Percentiles rank a stretch among this genome's conserved stretches.
Conservation (phyloP, 2,113 vertebrate species). For the Amphilophus citrinellus region DNA sequence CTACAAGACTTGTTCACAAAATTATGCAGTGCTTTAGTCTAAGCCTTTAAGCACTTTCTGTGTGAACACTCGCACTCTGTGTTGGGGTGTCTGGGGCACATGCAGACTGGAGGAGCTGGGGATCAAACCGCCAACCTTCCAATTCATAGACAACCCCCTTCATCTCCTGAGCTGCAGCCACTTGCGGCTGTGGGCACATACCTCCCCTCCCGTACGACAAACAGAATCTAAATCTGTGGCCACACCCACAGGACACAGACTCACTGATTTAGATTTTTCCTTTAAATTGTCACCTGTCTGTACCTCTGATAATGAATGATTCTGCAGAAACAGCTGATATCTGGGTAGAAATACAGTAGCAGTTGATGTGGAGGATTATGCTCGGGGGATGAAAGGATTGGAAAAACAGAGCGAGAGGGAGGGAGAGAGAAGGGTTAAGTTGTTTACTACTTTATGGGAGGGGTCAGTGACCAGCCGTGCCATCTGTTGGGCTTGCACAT, state of each 20-base stretch:
- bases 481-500: conserved; percentile 66
- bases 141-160: no score
- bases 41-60: background rate
- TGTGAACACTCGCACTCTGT: background rate
- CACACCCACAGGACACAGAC: background rate
- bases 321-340: background rate
- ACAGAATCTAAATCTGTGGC: no score
- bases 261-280: background rate
- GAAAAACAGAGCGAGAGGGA: conserved; percentile 22
- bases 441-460: conserved; percentile 71
- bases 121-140: background rate
- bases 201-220: no score
- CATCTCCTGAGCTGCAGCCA: background rate
- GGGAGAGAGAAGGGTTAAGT: conserved; percentile 51
- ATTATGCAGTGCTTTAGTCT: background rate
- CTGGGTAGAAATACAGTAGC: conserved; percentile 18
- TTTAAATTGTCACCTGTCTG: background rate
- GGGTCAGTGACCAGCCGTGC: conserved; percentile 48
- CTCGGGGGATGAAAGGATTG: conserved; percentile 46
- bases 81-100: background rate
- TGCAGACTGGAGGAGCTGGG: fast-evolving
- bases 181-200: background rate
- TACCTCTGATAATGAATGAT: background rate
- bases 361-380: conserved; percentile 43
- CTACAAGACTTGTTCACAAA: background rate